Conservation (phyloP, 2,797 vertebrate species). For the Fratercula arctica region DNA sequence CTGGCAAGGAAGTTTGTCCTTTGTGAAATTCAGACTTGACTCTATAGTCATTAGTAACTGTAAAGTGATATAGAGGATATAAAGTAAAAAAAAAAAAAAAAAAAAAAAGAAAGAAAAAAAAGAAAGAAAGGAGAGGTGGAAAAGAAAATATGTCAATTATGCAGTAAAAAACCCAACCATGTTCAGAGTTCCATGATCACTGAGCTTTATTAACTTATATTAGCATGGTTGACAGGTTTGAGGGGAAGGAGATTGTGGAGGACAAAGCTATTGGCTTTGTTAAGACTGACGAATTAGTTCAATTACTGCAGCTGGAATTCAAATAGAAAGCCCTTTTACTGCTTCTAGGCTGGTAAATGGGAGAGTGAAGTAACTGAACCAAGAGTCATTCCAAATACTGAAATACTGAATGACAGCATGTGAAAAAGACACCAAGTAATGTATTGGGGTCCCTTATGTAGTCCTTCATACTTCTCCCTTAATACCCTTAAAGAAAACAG, state of each 20-base stretch:
- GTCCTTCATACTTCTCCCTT: background rate
- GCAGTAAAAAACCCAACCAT: background rate
- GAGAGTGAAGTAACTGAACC: background rate
- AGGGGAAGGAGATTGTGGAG: background rate
- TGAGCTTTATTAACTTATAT: background rate
- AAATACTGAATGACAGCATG: background rate
- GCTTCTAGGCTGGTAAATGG: background rate
- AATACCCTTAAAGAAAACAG: background rate
- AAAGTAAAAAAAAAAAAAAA: background rate
- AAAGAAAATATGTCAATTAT: background rate
- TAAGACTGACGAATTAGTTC: conserved; percentile 12
- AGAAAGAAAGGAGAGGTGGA: too few species aligned
- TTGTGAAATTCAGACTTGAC: background rate
- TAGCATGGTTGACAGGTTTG: background rate
- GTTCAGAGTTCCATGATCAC: background rate
- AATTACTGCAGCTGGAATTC: background rate
- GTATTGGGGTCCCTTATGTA: background rate
- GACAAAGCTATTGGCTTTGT: background rate
- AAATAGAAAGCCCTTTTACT: background rate
- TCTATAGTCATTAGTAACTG: background rate
- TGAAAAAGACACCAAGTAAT: background rate
- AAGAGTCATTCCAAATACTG: background rate
- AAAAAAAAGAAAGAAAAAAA: background rate
- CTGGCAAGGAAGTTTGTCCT: background rate
- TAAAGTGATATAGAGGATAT: background rate